Evolutionary conservation across 2,797 vertebrate species (phyloP), one percentile per base, ranked within the genome.

Genomic region (Platalea minor): DNA sequence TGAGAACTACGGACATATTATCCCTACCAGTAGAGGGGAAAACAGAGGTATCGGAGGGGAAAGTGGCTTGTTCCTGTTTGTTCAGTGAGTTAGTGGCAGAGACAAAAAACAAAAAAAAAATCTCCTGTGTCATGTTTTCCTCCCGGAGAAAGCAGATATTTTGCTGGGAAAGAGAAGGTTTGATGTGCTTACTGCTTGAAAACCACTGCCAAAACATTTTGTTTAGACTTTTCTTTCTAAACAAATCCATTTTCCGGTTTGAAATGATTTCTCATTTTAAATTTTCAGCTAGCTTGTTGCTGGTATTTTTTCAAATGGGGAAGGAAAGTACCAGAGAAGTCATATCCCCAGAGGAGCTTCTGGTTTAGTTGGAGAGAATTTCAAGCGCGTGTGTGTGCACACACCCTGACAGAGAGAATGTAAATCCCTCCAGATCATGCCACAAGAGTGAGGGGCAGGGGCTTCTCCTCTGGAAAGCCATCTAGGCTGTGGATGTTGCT

Each of bases 1-100:
- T 54, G 41, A 59, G 45, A 61, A 16, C 7, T 20, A 37, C 0
- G 2, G 33, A 8, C 17, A 0, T 12, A 1, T 53, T 16, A 33
- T 6, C 59, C 43, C 87, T 45, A 28, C 35, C 48, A 82, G 45
- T 1, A 72, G 43, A 65, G 50, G 48, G 37, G 37, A 53, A 81
- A 94, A 13, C 14, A 89, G 39, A 63, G 31, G 17, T 9, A 21
- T n/a, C 9, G 20, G 41, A 60, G 68, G 61, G 90, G 67, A 78
- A 46, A 15, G 39, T 67, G 39, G 37, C 39, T 68, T 35, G 20
- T 14, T 89, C 50, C 51, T 59, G 13, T 78, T 86, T 35, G 10
- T 31, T 43, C 59, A 51, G 28, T 28, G 48, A 57, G 19, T 75
- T 5, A 50, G 53, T 28, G 48, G 65, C 70, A 65, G 77, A 73